These are phyloP conservation scores for Temnopleurus reevesii DNA, from an alignment of 53 echinoderm and acorn worm species.

Conservation along the genomic window DNA sequence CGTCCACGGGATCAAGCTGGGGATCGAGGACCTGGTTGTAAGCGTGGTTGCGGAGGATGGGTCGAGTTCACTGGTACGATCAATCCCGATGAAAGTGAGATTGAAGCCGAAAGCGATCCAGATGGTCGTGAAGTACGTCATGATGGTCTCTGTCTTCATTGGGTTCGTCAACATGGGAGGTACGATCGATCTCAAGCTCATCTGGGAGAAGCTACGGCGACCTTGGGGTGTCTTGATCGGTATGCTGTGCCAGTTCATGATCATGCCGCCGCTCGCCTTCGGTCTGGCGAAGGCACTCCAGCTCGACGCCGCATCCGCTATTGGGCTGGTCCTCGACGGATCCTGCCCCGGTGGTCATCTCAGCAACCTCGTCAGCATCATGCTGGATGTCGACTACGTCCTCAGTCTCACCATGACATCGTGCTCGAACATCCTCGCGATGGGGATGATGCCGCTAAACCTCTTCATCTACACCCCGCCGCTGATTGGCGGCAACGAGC, in stretches of 20 bases:
- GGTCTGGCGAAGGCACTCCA: conserved; percentile 63
- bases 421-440: conserved; percentile 78
- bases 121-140: conserved; percentile 62
- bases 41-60: conserved; percentile 34
- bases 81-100: conserved; percentile 49
- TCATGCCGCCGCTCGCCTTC: conserved; percentile 92
- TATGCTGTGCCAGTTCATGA: conserved; percentile 86
- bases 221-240: conserved; percentile 84
- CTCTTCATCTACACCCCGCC: conserved; percentile 84
- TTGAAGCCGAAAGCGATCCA: conserved; percentile 46
- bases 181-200: conserved; percentile 72
- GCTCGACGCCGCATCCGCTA: conserved; percentile 66
- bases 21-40: conserved; percentile 49
- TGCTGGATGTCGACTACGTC: conserved; percentile 85
- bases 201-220: conserved; percentile 70
- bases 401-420: conserved; percentile 95
- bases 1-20: conserved; percentile 25
- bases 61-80: not conserved
- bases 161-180: conserved; percentile 82
- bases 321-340: conserved; percentile 85
- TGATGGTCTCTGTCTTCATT: conserved; percentile 65
- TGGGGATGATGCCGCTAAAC: conserved; percentile 94
- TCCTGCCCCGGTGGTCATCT: conserved; percentile 91
- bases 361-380: conserved; percentile 82
- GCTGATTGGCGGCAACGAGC: conserved; percentile 50